phyloP scores from a whole-genome alignment of 2,113 vertebrate genomes.

The Notiomystis cincta region DNA sequence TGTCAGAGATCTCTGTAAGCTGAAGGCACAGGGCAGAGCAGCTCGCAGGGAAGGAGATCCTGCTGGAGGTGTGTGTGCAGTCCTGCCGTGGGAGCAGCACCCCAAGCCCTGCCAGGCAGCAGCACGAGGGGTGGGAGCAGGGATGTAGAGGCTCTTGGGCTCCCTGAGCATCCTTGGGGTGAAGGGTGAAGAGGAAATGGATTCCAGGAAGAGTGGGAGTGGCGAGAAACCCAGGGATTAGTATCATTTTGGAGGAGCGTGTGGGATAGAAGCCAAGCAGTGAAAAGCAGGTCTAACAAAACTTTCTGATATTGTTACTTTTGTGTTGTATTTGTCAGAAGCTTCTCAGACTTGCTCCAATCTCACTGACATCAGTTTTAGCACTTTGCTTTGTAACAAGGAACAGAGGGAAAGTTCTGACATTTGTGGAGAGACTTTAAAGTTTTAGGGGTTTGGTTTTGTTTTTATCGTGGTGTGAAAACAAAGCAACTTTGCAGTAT shows the following conservation, averaged over 20 bases:
- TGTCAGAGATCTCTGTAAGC: constrained; percentile 54
- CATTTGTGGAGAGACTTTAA: background rate
- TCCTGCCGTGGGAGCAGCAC: background rate
- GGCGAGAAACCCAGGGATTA: constrained; percentile 68
- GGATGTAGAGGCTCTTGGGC: constrained; percentile 31
- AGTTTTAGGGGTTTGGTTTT: background rate
- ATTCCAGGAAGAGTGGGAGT: constrained; percentile 33
- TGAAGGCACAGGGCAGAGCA: constrained; percentile 38
- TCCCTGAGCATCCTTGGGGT: constrained; percentile 39
- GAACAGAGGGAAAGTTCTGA: background rate
- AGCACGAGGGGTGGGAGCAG: background rate
- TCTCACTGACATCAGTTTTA: background rate
- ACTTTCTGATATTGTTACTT: background rate
- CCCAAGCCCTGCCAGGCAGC: background rate
- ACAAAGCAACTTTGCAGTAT: background rate
- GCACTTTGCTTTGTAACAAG: background rate
- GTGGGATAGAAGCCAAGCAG: constrained; percentile 66
- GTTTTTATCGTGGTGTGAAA: background rate
- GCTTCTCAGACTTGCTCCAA: background rate
- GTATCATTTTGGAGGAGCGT: constrained; percentile 54
- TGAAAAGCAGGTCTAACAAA: constrained; percentile 75
- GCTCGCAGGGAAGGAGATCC: constrained; percentile 67
- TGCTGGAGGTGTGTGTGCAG: background rate
- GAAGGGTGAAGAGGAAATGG: constrained; percentile 81
- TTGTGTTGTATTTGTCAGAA: background rate